Conservation (phyloP, 2,113 vertebrate species). For the Pituophis catenifer region DNA sequence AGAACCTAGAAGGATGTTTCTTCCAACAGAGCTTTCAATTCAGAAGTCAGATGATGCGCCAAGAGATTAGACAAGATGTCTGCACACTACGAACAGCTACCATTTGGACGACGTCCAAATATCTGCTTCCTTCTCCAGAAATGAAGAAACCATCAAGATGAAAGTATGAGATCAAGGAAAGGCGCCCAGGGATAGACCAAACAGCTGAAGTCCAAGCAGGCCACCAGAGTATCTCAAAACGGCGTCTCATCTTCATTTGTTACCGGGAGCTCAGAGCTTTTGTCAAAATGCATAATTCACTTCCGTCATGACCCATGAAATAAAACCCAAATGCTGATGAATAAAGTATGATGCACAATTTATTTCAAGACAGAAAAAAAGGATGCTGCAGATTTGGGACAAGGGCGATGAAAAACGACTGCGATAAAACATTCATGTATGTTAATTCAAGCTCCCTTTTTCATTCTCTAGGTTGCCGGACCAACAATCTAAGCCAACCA, state of each 20-base stretch:
- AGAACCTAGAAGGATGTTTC: no score
- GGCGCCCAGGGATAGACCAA: no score
- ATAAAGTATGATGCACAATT: constrained; percentile 9
- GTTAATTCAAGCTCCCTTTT: not conserved
- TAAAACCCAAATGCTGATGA: not conserved
- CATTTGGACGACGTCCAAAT: not conserved
- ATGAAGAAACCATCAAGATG: not conserved
- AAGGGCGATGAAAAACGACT: not conserved
- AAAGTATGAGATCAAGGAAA: not conserved
- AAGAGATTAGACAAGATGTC: not conserved
- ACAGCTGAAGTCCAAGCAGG: not conserved
- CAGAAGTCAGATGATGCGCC: not conserved
- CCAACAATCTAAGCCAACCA: no score
- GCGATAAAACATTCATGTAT: not conserved
- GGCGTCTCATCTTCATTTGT: not conserved
- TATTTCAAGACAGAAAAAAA: not conserved
- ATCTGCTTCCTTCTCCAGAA: not conserved
- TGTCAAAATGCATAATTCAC: not conserved
- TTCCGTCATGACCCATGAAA: not conserved
- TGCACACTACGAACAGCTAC: not conserved
- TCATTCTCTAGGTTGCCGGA: not conserved
- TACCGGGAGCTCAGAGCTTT: not conserved
- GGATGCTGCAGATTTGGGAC: not conserved
- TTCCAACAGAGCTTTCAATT: not conserved
- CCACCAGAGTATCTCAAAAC: not conserved